Evolutionary conservation across 2,797 vertebrate genomes (phyloP), one percentile per base, ranked within the genome.

Genomic region (Valencia hispanica): DNA sequence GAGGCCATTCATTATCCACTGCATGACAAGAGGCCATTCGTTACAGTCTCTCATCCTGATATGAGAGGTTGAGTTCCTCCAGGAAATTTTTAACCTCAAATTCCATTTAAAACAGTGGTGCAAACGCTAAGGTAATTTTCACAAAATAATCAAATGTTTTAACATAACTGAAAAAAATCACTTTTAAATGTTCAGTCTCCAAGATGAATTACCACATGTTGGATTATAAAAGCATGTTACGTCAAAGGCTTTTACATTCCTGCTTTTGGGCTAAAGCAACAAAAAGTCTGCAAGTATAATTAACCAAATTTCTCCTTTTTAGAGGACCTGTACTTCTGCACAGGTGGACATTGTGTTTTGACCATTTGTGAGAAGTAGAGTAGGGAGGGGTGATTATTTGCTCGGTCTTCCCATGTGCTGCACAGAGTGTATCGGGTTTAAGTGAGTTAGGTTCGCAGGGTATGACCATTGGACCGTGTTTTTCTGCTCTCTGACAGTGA

Each of bases 1-100:
- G 53, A 74, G 77, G 89, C 79, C 88, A 86, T 92, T 91, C 88
- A 87, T 83, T 92, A 92, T 83, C 85, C 11, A 18, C 14, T 63
- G 71, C 74, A 55, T 83, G 84, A 91, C 87, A 89, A 79, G 55
- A 87, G 84, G 47, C 83, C 89, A 93, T 94, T 91, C 84, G 84
- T 93, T 92, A 89, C 53, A 82, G 81, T 88, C 86, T 87, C 83
- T 92, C 91, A 85, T 90, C 77, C 81, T 80, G 84, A 83, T 85
- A 88, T 91, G 88, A 90, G 86, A 87, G 20, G 50, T 77, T 32
- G 73, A 86, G 82, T 76, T 82, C 84, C 57, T 73, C 61, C 61
- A 48, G 76, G 80, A 84, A 79, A 79, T 80, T 78, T 55, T 84
- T 55, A 75, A 41, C 84, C 83, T 84, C 81, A 70, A 69, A 79